Evolutionary conservation across 1,140 invertebrate species (phyloP).

Genomic region (Lordiphosa collinella): DNA sequence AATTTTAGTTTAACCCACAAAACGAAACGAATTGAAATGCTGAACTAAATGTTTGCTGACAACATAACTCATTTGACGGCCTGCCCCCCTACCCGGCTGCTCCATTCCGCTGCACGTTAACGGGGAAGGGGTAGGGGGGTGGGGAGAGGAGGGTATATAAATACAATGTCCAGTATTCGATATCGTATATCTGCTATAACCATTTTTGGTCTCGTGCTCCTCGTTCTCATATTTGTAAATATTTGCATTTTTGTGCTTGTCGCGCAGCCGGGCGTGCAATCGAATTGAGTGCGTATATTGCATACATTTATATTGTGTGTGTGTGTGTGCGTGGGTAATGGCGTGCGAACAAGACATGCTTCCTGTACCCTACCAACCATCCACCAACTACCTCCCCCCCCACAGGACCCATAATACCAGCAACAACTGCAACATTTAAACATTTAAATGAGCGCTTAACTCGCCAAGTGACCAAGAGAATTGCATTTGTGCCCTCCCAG

Average conservation of each 20-base stretch:
- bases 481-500: not conserved
- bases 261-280: slow-evolving; percentile 46
- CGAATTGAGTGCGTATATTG: slow-evolving; percentile 45
- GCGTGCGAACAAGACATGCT: slow-evolving; percentile 47
- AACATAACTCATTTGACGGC: too few relatives aligned
- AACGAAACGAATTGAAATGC: too few relatives aligned
- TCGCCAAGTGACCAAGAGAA: slow-evolving; percentile 9
- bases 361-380: not conserved
- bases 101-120: too few relatives aligned
- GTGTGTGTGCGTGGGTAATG: slow-evolving; percentile 27
- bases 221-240: slow-evolving; percentile 60
- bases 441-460: slow-evolving; percentile 57
- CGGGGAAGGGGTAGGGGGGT: too few relatives aligned
- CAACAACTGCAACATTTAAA: slow-evolving; percentile 32
- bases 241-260: slow-evolving; percentile 61
- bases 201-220: slow-evolving; percentile 32
- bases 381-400: slow-evolving; percentile 1
- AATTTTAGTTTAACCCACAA: too few relatives aligned
- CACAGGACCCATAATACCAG: slow-evolving; percentile 6
- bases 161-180: too few relatives aligned
- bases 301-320: slow-evolving; percentile 1
- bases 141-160: too few relatives aligned
- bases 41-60: too few relatives aligned
- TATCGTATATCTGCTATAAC: not conserved
- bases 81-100: too few relatives aligned